Conservation (phyloP, 2,888 invertebrate genomes). For the Acanthopleura granulata region DNA sequence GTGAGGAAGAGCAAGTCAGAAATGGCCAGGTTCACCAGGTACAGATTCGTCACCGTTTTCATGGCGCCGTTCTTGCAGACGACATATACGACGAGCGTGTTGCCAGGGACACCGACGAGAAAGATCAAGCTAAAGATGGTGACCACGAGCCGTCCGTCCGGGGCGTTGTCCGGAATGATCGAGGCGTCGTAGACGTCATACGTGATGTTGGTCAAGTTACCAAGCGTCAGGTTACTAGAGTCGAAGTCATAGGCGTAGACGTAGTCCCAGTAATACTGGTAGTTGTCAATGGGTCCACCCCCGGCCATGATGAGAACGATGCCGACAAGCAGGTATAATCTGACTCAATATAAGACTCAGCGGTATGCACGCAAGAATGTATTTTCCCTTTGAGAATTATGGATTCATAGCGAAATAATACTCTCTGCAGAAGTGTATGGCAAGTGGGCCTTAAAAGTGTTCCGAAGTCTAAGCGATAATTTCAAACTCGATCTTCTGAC, state of each 20-base stretch:
- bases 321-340: no score
- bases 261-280: slow-evolving; percentile 3
- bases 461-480: no score
- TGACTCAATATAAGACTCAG: no score
- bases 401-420: no score
- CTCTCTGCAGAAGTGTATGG: no score
- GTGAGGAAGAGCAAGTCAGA: slow-evolving; percentile 89
- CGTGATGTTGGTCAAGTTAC: slow-evolving; percentile 6
- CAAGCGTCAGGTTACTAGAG: background rate
- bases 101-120: slow-evolving; percentile 22
- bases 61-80: slow-evolving; percentile 30
- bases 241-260: background rate
- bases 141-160: background rate
- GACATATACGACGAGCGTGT: slow-evolving; percentile 29
- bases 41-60: slow-evolving; percentile 38
- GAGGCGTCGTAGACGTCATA: slow-evolving; percentile 10
- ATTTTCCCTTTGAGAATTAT: no score
- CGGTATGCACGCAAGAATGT: no score
- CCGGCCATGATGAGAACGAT: background rate
- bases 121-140: slow-evolving; percentile 7
- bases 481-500: no score
- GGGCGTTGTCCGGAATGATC: background rate
- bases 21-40: slow-evolving; percentile 36
- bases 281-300: background rate
- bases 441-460: no score